Evolutionary conservation across 2,797 vertebrate genomes (phyloP).

Genomic region (Bradypus variegatus): DNA sequence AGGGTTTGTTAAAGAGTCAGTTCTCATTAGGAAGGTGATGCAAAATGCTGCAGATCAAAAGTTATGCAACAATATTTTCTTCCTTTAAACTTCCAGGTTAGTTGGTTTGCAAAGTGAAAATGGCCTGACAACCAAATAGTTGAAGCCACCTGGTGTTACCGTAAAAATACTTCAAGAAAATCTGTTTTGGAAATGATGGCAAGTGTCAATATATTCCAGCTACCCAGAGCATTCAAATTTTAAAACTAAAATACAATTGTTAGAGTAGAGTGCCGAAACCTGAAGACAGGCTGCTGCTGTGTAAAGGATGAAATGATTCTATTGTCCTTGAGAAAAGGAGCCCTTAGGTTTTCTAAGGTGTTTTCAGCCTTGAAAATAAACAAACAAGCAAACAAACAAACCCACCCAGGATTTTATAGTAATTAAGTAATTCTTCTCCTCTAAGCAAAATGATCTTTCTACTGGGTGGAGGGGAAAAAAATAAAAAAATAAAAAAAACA

Average conservation of each 20-base stretch:
- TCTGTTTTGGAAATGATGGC: slow-evolving; percentile 68
- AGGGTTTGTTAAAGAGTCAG: slow-evolving; percentile 68
- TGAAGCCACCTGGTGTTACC: slow-evolving; percentile 70
- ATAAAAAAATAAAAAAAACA: not conserved
- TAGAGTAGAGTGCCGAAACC: slow-evolving; percentile 49
- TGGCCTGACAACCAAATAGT: slow-evolving; percentile 71
- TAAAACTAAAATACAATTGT: slow-evolving; percentile 69
- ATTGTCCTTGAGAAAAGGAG: slow-evolving; percentile 41
- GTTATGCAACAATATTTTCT: slow-evolving; percentile 65
- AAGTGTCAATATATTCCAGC: slow-evolving; percentile 70
- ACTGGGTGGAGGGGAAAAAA: not conserved
- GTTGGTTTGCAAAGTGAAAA: slow-evolving; percentile 69
- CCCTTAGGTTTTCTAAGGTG: slow-evolving; percentile 39
- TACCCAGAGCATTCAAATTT: slow-evolving; percentile 68
- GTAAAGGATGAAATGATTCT: slow-evolving; percentile 45
- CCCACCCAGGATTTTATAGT: slow-evolving; percentile 23
- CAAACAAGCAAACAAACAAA: slow-evolving; percentile 19
- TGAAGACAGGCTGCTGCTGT: slow-evolving; percentile 51
- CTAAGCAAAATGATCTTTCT: slow-evolving; percentile 57
- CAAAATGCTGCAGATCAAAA: slow-evolving; percentile 67
- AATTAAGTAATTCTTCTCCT: slow-evolving; percentile 55
- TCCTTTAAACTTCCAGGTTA: slow-evolving; percentile 65
- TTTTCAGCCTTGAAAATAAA: slow-evolving; percentile 49
- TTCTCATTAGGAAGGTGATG: slow-evolving; percentile 70
- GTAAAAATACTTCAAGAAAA: slow-evolving; percentile 70